phyloP scores from a whole-genome alignment of 1,140 invertebrate species.

The Drosophila kurseongensis region DNA sequence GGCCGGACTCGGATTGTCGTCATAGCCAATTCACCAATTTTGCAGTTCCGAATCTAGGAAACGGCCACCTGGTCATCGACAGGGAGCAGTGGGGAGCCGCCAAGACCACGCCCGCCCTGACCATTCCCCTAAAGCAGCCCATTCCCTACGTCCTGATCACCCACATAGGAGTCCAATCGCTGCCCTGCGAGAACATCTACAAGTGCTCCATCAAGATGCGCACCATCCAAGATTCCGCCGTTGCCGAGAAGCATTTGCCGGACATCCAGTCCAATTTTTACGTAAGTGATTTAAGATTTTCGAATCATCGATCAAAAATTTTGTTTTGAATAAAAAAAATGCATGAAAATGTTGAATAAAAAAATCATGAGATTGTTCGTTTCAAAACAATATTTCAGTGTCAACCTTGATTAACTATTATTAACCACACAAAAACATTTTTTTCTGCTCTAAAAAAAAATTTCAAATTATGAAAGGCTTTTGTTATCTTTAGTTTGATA shows the following conservation, averaged over 20 bases:
- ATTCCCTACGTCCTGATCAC: slow-evolving; percentile 84
- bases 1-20: neutral
- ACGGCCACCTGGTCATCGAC: slow-evolving; percentile 82
- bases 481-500: too few species aligned
- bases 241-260: slow-evolving; percentile 68
- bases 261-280: slow-evolving; percentile 84
- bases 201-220: slow-evolving; percentile 83
- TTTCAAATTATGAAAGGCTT: too few species aligned
- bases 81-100: slow-evolving; percentile 85
- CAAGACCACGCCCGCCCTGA: slow-evolving; percentile 58
- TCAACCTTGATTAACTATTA: too few species aligned
- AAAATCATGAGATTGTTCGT: too few species aligned
- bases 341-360: too few species aligned
- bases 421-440: too few species aligned
- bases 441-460: too few species aligned
- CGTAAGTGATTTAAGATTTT: slow-evolving; percentile 51
- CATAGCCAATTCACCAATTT: slow-evolving; percentile 62
- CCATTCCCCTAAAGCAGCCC: slow-evolving; percentile 63
- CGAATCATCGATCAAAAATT: too few species aligned
- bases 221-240: slow-evolving; percentile 80
- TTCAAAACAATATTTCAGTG: too few species aligned
- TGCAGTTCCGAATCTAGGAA: slow-evolving; percentile 84
- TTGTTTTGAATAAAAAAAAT: too few species aligned
- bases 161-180: slow-evolving; percentile 82
- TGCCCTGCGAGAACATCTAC: slow-evolving; percentile 64